phyloP scores from a whole-genome alignment of 2,888 invertebrate species.

The Lucinisca nassula region DNA sequence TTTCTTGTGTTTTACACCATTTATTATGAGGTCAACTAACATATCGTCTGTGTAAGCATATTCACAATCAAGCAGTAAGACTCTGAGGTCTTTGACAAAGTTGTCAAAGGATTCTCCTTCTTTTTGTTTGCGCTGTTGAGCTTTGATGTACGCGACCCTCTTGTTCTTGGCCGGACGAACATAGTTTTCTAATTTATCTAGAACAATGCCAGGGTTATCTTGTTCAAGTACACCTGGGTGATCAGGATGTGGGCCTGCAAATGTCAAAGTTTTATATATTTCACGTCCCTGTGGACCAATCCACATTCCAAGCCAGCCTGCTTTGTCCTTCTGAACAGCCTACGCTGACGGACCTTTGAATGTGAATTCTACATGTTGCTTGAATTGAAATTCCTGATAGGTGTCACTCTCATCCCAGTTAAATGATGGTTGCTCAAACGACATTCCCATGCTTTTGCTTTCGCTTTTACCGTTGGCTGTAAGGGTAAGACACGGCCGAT shows the following conservation, averaged over 20 bases:
- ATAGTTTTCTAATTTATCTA: slow-evolving; percentile 22
- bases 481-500: not conserved
- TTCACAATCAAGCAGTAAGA: slow-evolving; percentile 65
- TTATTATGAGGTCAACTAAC: slow-evolving; percentile 46
- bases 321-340: slow-evolving; percentile 19
- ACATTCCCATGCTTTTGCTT: slow-evolving; percentile 15
- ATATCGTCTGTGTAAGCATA: slow-evolving; percentile 53
- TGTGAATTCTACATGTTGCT: slow-evolving; percentile 50
- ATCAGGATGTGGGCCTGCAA: no score
- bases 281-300: slow-evolving; percentile 68
- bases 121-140: slow-evolving; percentile 57
- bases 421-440: slow-evolving; percentile 30
- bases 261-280: slow-evolving; percentile 67
- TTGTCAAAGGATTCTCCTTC: slow-evolving; percentile 64
- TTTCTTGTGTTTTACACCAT: slow-evolving; percentile 42
- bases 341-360: slow-evolving; percentile 38
- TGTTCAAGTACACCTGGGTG: no score
- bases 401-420: slow-evolving; percentile 29
- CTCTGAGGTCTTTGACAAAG: slow-evolving; percentile 58
- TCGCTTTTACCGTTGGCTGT: not conserved
- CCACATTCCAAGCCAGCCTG: slow-evolving; percentile 65
- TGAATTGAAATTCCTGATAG: slow-evolving; percentile 50
- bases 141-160: slow-evolving; percentile 53
- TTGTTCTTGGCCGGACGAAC: slow-evolving; percentile 59
- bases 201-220: slow-evolving; percentile 43